Base-by-base conservation (phyloP, 2,113 vertebrate genomes). In the Oplegnathus fasciatus region DNA sequence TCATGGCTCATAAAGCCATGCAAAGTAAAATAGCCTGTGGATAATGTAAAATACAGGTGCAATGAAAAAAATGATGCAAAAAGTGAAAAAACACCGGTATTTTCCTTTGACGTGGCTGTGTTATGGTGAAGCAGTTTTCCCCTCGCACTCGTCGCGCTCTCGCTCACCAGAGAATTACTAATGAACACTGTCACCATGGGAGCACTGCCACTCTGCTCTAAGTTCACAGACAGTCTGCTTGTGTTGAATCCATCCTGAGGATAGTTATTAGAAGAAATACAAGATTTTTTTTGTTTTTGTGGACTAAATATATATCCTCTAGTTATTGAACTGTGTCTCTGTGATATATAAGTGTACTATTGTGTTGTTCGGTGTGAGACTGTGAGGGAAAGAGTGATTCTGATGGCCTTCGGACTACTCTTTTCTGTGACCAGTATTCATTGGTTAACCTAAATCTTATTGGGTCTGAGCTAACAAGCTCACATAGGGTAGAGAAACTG, bases 401-500 rank as follows among this genome's bases (percentile, higher is more conserved):
- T 80, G 75, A 91, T 89, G 86, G 89, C 89, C 80, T 92, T 93
- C 75, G 64, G 78, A 86, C 90, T 90, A 89, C 75, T 91, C 87
- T 91, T 90, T 79, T 89, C 83, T 88, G 80, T 92, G 89, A 91
- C 92, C 92, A 86, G 87, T 88, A 89, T 92, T 91, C 72, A 83
- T 89, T 89, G 75, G 79, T 85, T 93, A 60, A 75, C 84, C 88
- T 89, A 91, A 88, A 89, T 91, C 83, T 71, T 86, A 83, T 91
- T 85, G 90, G 92, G 86, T 93, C 83, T 91, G 91, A 93, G 91
- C 94, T 94, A 78, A 82, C 62, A 30, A 84, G 87, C 89, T 93
- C 90, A 82, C 83, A 89, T 67, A 81, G 88, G 91, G 89, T 91
- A 92, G 93, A 95, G 92, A 90, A 94, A 93, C 91, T 85, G 91